Evolutionary conservation across 2,888 invertebrate genomes (phyloP).

Genomic region (Parnassius mnemosyne): DNA sequence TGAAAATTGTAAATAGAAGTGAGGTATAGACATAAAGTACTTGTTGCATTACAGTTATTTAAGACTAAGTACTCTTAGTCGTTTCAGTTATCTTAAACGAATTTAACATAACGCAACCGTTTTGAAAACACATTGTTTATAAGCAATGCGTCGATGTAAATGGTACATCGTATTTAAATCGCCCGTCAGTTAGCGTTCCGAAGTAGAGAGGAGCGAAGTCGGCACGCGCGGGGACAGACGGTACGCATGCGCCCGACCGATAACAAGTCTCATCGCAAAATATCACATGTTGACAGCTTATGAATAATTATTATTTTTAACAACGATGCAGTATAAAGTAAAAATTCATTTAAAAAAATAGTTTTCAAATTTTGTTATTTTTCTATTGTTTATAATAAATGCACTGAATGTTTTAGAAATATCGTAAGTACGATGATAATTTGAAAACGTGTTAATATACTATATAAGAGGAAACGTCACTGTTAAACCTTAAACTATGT

Average conservation of each 20-base stretch:
- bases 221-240: constrained; percentile 59
- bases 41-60: too few relatives aligned
- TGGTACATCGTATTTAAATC: constrained; percentile 34
- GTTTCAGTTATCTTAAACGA: too few relatives aligned
- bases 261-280: constrained; percentile 67
- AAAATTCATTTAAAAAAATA: too few relatives aligned
- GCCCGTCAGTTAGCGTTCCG: constrained; percentile 32
- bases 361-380: too few relatives aligned
- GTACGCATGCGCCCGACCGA: constrained; percentile 71
- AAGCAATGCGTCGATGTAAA: constrained; percentile 53
- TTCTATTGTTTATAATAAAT: too few relatives aligned
- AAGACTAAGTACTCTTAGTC: too few relatives aligned
- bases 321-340: not conserved
- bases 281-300: constrained; percentile 74
- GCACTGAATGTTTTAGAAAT: not conserved
- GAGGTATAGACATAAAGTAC: too few relatives aligned
- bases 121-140: constrained; percentile 27
- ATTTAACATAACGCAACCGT: not conserved
- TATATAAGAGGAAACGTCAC: too few relatives aligned
- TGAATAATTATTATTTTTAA: constrained; percentile 62
- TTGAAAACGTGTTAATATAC: too few relatives aligned
- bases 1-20: too few relatives aligned
- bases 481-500: too few relatives aligned
- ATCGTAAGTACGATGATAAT: not conserved
- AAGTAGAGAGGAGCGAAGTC: constrained; percentile 39